These are phyloP conservation scores for Chrysolina oricalcia DNA, from an alignment of 2,888 invertebrate genomes.

Conservation along the genomic window DNA sequence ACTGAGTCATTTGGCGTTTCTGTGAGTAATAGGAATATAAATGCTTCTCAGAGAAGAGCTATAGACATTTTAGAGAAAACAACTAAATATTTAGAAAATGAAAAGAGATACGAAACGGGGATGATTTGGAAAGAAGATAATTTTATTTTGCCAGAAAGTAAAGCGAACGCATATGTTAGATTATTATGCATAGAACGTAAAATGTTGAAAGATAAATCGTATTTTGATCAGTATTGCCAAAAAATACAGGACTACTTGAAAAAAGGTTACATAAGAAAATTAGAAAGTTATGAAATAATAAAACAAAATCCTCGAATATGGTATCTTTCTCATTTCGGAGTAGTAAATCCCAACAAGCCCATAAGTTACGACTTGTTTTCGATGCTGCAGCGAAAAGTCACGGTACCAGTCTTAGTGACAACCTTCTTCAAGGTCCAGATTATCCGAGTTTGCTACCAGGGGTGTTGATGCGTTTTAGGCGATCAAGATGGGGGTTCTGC, in stretches of 20 bases:
- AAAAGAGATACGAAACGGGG: too few species aligned
- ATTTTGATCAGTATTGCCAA: constrained; percentile 1
- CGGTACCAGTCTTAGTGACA: not conserved
- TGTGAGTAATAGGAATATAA: not conserved
- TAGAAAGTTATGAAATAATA: not conserved
- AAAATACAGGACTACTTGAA: constrained; percentile 17
- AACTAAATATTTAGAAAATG: too few species aligned
- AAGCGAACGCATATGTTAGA: too few species aligned
- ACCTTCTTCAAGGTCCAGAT: not conserved
- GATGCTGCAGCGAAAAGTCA: constrained; percentile 20
- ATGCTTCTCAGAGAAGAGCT: too few species aligned
- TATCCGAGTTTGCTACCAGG: not conserved
- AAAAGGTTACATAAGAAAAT: not conserved
- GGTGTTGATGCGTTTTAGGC: too few species aligned
- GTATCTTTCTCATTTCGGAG: not conserved
- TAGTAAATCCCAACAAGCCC: not conserved
- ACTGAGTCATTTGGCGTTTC: not conserved
- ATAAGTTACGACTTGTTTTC: constrained; percentile 24
- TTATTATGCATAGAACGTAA: too few species aligned
- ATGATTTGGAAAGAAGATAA: too few species aligned
- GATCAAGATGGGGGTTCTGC: too few species aligned
- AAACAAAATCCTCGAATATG: not conserved
- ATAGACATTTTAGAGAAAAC: too few species aligned
- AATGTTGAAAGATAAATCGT: too few species aligned
- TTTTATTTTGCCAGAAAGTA: too few species aligned